phyloP scores from a whole-genome alignment of 2,113 vertebrate species.

The Passerina amoena region DNA sequence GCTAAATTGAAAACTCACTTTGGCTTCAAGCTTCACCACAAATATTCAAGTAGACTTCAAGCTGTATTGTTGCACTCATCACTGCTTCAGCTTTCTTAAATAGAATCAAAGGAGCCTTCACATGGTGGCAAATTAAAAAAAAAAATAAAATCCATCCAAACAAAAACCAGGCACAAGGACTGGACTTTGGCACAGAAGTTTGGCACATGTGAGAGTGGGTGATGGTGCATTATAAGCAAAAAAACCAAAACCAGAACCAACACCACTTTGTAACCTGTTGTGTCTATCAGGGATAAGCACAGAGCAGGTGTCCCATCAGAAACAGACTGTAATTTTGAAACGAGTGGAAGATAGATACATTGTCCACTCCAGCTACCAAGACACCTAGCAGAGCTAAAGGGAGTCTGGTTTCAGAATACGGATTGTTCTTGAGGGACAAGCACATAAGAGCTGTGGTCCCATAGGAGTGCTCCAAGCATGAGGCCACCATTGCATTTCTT shows the following conservation, averaged over 20 bases:
- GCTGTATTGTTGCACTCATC: neutral
- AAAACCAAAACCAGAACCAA: neutral
- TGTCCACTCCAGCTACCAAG: neutral
- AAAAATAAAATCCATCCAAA: neutral
- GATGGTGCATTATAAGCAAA: neutral
- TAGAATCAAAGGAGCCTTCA: neutral
- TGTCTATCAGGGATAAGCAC: neutral
- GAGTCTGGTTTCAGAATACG: neutral
- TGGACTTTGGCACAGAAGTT: neutral
- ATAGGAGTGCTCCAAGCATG: neutral
- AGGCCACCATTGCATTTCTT: neutral
- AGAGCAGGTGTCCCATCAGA: neutral
- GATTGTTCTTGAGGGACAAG: neutral
- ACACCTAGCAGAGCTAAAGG: neutral
- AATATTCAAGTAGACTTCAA: neutral
- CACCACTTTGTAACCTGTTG: neutral
- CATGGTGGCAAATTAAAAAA: neutral
- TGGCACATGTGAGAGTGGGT: neutral
- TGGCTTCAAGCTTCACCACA: neutral
- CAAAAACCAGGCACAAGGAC: neutral
- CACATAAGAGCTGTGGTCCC: fast-evolving
- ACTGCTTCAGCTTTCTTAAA: neutral
- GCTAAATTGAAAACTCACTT: neutral
- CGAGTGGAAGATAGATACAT: neutral
- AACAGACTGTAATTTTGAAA: neutral